Percentiles rank a stretch among this genome's conserved stretches.
These are phyloP conservation scores for Vombatus ursinus DNA, from an alignment of 2,113 vertebrate species.

Conservation along the genomic window DNA sequence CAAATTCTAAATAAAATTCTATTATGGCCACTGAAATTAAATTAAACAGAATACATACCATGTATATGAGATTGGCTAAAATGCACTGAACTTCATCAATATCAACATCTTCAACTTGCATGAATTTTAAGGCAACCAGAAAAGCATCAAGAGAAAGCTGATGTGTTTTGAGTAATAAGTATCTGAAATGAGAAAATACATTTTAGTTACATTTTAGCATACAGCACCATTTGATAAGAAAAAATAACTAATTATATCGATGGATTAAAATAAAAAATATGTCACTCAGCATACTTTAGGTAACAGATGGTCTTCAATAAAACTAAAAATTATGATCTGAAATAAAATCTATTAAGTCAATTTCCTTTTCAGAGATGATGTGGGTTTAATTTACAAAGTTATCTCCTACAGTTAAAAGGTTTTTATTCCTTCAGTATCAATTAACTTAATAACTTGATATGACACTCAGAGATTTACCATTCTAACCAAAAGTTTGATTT, in stretches of 20 bases:
- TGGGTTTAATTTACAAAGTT: neutral
- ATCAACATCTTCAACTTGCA: slow-evolving; percentile 96
- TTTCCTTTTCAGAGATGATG: neutral
- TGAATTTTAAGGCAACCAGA: slow-evolving; percentile 92
- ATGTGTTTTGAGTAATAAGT: slow-evolving; percentile 93
- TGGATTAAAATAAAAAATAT: neutral
- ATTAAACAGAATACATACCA: slow-evolving; percentile 83
- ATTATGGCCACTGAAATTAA: neutral
- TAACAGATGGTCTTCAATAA: neutral
- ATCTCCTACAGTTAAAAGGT: neutral
- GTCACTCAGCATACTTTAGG: neutral
- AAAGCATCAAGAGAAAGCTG: slow-evolving; percentile 96
- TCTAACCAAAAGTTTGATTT: neutral
- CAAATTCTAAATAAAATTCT: neutral
- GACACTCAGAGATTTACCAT: neutral
- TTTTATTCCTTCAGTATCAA: neutral
- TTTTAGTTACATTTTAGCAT: accelerated
- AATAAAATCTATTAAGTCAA: neutral
- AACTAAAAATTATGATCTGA: neutral
- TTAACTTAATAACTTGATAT: neutral
- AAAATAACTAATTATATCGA: accelerated
- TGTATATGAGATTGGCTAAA: slow-evolving; percentile 96
- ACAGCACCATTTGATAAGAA: neutral
- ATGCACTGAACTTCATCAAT: slow-evolving; percentile 97
- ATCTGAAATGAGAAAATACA: slow-evolving; percentile 82